phyloP scores from a whole-genome alignment of 2,797 vertebrate genomes.

The Pempheris klunzingeri region DNA sequence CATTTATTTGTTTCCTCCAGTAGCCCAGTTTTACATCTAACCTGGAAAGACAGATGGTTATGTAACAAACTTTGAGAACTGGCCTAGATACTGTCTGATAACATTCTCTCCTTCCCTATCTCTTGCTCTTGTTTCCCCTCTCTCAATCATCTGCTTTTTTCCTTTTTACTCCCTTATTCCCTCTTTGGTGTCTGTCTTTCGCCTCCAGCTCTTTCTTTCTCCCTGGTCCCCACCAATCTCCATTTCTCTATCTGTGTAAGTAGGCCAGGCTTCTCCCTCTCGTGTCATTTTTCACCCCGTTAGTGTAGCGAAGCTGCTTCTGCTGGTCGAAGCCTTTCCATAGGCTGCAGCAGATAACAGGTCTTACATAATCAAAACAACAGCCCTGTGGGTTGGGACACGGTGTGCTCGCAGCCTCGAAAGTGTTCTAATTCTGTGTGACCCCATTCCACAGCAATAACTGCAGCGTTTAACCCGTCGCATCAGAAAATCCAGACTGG shows the following conservation, averaged over 20 bases:
- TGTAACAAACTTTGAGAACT: slow-evolving; percentile 77
- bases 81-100: slow-evolving; percentile 78
- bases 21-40: slow-evolving; percentile 74
- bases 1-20: slow-evolving; percentile 63
- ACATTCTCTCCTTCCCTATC: slow-evolving; percentile 54
- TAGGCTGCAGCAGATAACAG: slow-evolving; percentile 74
- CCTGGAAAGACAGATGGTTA: slow-evolving; percentile 80
- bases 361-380: slow-evolving; percentile 80
- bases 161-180: slow-evolving; percentile 36
- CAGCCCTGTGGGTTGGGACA: slow-evolving; percentile 65
- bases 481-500: slow-evolving; percentile 29
- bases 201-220: slow-evolving; percentile 16
- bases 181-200: slow-evolving; percentile 43
- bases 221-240: slow-evolving; percentile 19
- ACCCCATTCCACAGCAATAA: slow-evolving; percentile 66
- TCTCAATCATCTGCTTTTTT: slow-evolving; percentile 38
- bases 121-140: slow-evolving; percentile 41
- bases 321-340: slow-evolving; percentile 61
- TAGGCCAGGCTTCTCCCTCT: slow-evolving; percentile 74
- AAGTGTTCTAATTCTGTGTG: slow-evolving; percentile 70
- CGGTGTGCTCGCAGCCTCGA: slow-evolving; percentile 49
- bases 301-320: slow-evolving; percentile 55
- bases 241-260: slow-evolving; percentile 64
- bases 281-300: slow-evolving; percentile 67
- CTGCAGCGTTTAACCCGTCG: slow-evolving; percentile 41